These are phyloP conservation scores for Zoroaster sp. DNA, from an alignment of 53 echinoderm and acorn worm genomes.

Conservation along the genomic window DNA sequence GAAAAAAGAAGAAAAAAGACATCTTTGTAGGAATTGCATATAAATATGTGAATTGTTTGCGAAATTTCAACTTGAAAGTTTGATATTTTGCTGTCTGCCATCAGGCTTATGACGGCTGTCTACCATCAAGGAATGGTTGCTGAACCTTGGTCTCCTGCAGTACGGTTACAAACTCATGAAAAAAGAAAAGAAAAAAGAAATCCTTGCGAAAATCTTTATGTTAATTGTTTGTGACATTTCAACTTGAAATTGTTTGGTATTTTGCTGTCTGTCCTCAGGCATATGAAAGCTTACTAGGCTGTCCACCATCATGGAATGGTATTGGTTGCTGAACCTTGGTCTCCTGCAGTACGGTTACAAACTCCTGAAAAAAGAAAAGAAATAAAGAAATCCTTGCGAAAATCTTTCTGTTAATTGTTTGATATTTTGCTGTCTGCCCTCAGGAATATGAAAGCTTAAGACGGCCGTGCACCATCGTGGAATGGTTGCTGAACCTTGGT, in stretches of 20 bases:
- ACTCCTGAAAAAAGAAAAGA: constrained; percentile 43
- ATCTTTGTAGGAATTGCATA: no score
- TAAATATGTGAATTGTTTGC: no score
- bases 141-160: constrained; percentile 88
- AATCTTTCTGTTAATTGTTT: neutral
- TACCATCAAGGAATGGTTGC: constrained; percentile 89
- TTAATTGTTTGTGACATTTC: no score
- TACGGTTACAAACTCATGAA: constrained; percentile 80
- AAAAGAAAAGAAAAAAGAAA: neutral
- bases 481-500: constrained; percentile 91
- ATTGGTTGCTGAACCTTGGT: constrained; percentile 82
- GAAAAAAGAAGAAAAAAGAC: neutral
- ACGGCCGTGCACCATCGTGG: constrained; percentile 75
- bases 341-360: constrained; percentile 88
- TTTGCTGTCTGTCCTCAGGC: constrained; percentile 53
- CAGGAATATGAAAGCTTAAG: constrained; percentile 90
- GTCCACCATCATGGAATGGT: constrained; percentile 83
- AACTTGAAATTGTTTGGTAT: no score
- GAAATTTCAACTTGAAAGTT: no score
- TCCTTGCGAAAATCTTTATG: no score
- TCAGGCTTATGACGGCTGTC: constrained; percentile 77
- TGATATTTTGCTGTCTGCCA: neutral
- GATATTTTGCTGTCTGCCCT: neutral
- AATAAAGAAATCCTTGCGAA: neutral
- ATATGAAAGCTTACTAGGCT: constrained; percentile 81